Conservation (phyloP, 2,113 vertebrate genomes). For the Ariopsis seemanni region DNA sequence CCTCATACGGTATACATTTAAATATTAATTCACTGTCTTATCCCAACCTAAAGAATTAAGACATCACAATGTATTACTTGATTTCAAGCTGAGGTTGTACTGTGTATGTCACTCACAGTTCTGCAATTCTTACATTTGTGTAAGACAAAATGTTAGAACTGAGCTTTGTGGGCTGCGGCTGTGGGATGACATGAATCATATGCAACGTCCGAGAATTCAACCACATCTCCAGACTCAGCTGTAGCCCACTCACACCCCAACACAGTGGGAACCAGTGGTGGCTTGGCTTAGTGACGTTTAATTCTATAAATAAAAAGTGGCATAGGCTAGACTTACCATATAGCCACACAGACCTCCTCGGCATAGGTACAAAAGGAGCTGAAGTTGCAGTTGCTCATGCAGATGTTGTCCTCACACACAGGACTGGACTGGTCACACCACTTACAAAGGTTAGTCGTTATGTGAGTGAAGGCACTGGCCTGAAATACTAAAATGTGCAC, state of each 20-base stretch:
- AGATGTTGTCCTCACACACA: constrained; percentile 75
- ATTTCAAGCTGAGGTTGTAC: constrained; percentile 6
- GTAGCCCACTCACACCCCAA: constrained; percentile 11
- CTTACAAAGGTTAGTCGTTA: constrained; percentile 81
- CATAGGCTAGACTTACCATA: constrained; percentile 74
- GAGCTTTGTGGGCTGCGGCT: background rate
- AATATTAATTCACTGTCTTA: background rate
- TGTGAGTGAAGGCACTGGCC: constrained; percentile 67
- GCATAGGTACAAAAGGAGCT: constrained; percentile 78
- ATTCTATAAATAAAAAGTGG: constrained; percentile 21
- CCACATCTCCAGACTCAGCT: constrained; percentile 3
- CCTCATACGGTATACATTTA: background rate
- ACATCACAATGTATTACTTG: background rate
- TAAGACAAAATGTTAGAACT: background rate
- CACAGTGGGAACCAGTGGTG: background rate
- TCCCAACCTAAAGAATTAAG: background rate
- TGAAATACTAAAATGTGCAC: constrained; percentile 44
- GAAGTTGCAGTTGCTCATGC: constrained; percentile 83
- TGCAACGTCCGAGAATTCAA: constrained; percentile 20
- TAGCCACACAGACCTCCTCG: constrained; percentile 84
- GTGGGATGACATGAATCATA: constrained; percentile 25
- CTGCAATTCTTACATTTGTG: background rate
- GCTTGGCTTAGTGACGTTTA: background rate
- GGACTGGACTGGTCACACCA: constrained; percentile 82
- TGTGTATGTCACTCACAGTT: background rate